These are phyloP conservation scores for Tachysurus fulvidraco DNA, from an alignment of 2,113 vertebrate genomes.

Conservation along the genomic window DNA sequence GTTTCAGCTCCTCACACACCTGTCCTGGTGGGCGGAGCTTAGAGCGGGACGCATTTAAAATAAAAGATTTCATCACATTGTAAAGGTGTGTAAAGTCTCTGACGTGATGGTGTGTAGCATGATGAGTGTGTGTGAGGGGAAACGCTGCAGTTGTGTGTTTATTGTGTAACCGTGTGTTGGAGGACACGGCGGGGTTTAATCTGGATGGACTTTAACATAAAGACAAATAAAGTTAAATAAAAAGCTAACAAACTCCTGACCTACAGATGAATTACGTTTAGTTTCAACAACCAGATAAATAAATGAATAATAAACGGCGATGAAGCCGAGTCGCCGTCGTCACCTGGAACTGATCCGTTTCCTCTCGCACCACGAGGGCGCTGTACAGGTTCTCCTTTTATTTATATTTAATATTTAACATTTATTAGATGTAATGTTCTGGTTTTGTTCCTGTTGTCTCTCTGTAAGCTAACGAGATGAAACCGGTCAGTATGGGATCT, in stretches of 20 bases:
- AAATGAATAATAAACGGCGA: too few species aligned
- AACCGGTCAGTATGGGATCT: too few species aligned
- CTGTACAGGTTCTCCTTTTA: too few species aligned
- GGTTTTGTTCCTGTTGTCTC: too few species aligned
- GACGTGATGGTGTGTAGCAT: too few species aligned
- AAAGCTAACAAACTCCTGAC: neutral
- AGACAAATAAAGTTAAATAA: neutral
- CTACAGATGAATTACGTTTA: neutral
- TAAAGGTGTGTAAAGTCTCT: neutral
- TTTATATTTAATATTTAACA: too few species aligned
- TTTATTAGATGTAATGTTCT: too few species aligned
- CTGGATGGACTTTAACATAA: slow-evolving; percentile 8
- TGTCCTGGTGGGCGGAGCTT: neutral
- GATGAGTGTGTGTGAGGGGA: too few species aligned
- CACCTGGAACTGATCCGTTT: neutral
- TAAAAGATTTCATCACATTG: neutral
- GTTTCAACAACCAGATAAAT: neutral
- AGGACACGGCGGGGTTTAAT: neutral
- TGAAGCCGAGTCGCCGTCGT: neutral
- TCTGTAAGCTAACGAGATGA: too few species aligned
- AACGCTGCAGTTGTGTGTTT: neutral
- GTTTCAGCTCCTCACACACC: neutral
- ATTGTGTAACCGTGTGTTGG: neutral
- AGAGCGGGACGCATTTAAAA: neutral
- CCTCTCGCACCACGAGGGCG: neutral